phyloP scores from a whole-genome alignment of 2,797 vertebrate genomes.

The Lepus oiostolus region DNA sequence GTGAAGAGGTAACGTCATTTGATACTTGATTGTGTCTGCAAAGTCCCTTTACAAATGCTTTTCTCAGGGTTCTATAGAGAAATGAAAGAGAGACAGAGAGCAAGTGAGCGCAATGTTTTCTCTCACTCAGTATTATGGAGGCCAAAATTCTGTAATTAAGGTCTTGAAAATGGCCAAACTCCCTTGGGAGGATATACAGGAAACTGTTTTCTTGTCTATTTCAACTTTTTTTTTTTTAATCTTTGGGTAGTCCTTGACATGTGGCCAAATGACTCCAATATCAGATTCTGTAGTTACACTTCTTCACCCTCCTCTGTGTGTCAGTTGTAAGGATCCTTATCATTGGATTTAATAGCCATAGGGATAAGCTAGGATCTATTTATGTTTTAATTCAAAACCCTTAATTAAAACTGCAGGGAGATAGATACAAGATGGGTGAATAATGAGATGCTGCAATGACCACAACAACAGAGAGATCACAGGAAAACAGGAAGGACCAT shows the following conservation, averaged over 20 bases:
- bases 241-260: neutral
- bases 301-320: neutral
- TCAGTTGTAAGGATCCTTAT: neutral
- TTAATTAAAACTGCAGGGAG: neutral
- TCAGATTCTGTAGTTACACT: neutral
- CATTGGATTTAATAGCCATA: neutral
- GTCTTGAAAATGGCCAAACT: neutral
- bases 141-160: neutral
- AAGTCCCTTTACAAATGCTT: no score
- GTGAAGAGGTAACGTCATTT: no score
- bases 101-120: neutral
- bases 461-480: no score
- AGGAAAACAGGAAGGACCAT: no score
- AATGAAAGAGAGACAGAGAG: no score
- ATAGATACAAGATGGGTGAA: no score
- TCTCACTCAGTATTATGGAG: neutral
- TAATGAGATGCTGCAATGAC: no score
- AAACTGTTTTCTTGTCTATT: neutral
- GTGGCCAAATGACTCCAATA: neutral
- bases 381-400: neutral
- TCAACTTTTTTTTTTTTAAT: neutral
- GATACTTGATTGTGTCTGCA: no score
- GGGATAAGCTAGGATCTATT: neutral
- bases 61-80: no score
- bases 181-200: accelerated